Evolutionary conservation across 2,797 vertebrate genomes (phyloP), one percentile per base, ranked within the genome.

Genomic region (Otolemur crassicaudatus): DNA sequence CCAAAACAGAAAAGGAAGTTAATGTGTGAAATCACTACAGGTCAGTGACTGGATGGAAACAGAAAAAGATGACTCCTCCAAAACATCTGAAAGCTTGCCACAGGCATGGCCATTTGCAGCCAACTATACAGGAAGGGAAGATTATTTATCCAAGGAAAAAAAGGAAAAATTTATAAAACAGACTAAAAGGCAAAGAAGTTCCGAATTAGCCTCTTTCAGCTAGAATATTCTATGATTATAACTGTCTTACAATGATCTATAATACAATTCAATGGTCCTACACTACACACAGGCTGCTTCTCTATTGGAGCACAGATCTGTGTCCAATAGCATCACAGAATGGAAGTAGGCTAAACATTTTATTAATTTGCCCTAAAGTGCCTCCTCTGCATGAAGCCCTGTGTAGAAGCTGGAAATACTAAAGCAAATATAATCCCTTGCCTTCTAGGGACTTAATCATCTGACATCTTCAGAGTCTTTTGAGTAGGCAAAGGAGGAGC

Each of bases 261-360:
- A 61, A 29, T 10, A 76, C 29, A 67, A 25, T 3, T 27, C 49
- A 53, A 53, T 13, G 2, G 25, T 75, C 27, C 88, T 40, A 94
- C 2, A 65, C 29, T 40, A 40, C 40, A 40, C 40, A 70, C 1
- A 86, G 60, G 79, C 43, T 94, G 5, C 60, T 91, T 56, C 63
- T 90, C n/a, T 92, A 67, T 70, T 92, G 90, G 90, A 87, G 49
- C 31, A 83, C 19, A 95, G 3, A 76, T 79, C 73, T 94, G 56
- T 20, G 70, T 37, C 76, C 17, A 75, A 23, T 65, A 75, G 61
- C 10, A 84, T 27, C 88, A 58, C 8, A 93, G 27, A 96, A 85
- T 63, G 37, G 43, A 94, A 87, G 46, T 67, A 90, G 3, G 37
- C 0, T 82, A n/a, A 63, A 85, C 7, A 82, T 90, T 73, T 93